phyloP scores from a whole-genome alignment of 2,113 vertebrate species.

The Agapornis roseicollis region DNA sequence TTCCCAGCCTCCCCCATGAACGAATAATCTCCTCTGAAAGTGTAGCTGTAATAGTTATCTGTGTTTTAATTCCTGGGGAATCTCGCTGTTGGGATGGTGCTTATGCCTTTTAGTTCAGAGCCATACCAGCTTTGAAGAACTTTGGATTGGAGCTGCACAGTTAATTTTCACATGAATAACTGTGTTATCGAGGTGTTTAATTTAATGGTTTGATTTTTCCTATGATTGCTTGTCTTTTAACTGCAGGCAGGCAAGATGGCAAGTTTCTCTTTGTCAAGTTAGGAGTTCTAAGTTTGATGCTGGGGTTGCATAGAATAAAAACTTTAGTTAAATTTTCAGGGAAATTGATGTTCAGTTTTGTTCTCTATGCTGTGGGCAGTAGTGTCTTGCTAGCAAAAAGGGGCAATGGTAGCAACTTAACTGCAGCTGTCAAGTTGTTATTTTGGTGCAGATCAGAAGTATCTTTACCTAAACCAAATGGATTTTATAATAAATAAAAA shows the following conservation, averaged over 20 bases:
- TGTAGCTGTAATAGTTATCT: rapidly evolving
- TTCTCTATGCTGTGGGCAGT: neutral
- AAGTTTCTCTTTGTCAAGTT: neutral
- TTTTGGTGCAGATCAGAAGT: neutral
- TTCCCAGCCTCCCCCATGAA: neutral
- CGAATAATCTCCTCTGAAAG: neutral
- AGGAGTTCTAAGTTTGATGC: neutral
- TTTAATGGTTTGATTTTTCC: neutral
- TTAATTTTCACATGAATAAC: neutral
- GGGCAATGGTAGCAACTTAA: neutral
- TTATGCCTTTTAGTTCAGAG: neutral
- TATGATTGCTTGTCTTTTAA: neutral
- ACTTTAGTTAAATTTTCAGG: neutral
- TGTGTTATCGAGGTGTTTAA: neutral
- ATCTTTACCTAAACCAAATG: neutral
- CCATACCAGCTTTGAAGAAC: neutral
- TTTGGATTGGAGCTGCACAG: neutral
- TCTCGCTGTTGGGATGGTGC: neutral
- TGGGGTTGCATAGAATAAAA: neutral
- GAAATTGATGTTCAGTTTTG: neutral
- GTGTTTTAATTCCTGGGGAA: neutral
- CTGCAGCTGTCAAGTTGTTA: neutral
- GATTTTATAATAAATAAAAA: neutral
- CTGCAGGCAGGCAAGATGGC: neutral
- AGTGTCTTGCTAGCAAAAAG: neutral